Evolutionary conservation across 2,888 invertebrate genomes (phyloP).

Genomic region (Chloroclystis v-ata): DNA sequence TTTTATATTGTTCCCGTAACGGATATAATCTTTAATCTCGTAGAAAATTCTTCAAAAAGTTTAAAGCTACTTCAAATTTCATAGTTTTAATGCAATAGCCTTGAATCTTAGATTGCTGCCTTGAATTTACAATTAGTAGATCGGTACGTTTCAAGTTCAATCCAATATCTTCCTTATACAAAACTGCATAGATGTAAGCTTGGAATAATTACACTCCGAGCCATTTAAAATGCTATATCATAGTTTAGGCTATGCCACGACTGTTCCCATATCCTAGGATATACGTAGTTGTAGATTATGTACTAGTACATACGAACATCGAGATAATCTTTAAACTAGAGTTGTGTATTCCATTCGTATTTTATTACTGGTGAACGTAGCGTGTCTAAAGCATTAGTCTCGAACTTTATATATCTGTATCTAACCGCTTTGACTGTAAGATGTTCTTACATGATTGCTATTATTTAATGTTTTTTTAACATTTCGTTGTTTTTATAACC

Average conservation of each 20-base stretch:
- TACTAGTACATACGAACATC: neutral
- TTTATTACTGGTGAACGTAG: too few species aligned
- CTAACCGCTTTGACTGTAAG: too few species aligned
- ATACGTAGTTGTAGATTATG: slow-evolving; percentile 12
- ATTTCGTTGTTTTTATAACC: too few species aligned
- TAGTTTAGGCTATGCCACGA: slow-evolving; percentile 36
- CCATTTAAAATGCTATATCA: slow-evolving; percentile 45
- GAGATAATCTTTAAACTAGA: neutral
- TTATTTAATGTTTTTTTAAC: too few species aligned
- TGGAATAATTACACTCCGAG: slow-evolving; percentile 46
- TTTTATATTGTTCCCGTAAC: too few species aligned
- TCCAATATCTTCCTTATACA: slow-evolving; percentile 26
- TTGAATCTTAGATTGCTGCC: too few species aligned
- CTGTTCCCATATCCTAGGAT: slow-evolving; percentile 48
- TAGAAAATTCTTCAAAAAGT: too few species aligned
- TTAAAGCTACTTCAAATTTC: neutral
- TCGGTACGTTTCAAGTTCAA: slow-evolving; percentile 4
- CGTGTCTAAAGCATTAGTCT: too few species aligned
- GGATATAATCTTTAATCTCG: too few species aligned
- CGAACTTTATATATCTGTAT: too few species aligned
- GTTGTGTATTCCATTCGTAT: too few species aligned
- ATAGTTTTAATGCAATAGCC: neutral
- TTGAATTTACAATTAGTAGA: neutral
- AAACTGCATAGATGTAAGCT: slow-evolving; percentile 20
- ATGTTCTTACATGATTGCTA: too few species aligned